Evolutionary conservation across 2,797 vertebrate species (phyloP).

Genomic region (Ctenochaetus hawaiiensis): DNA sequence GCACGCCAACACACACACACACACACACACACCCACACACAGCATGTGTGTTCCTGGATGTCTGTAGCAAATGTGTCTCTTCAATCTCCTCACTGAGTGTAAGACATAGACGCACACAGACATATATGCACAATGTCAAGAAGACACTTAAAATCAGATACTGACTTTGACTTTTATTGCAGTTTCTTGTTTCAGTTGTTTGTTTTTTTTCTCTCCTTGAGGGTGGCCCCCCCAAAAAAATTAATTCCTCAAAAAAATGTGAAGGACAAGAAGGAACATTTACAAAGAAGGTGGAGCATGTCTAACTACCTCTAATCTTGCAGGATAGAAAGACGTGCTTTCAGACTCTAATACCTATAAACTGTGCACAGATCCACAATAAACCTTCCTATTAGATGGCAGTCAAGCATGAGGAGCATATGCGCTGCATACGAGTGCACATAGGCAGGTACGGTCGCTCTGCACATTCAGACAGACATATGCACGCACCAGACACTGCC

Average conservation of each 20-base stretch:
- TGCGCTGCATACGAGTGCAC: slow-evolving; percentile 20
- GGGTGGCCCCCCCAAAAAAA: neutral
- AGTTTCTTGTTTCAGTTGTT: neutral
- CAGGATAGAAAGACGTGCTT: neutral
- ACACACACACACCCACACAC: neutral
- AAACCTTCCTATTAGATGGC: slow-evolving; percentile 10
- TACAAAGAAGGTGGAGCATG: neutral
- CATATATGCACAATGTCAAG: neutral
- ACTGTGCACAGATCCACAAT: slow-evolving; percentile 17
- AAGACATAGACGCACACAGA: neutral
- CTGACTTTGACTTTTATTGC: neutral
- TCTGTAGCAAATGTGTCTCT: slow-evolving; percentile 10
- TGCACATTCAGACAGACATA: slow-evolving; percentile 36
- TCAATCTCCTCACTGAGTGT: slow-evolving; percentile 7
- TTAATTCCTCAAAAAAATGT: neutral
- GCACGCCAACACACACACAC: neutral
- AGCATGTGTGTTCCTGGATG: slow-evolving; percentile 33
- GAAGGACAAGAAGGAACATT: neutral
- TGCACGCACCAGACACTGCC: slow-evolving; percentile 71
- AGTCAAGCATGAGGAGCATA: slow-evolving; percentile 29
- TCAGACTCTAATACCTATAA: neutral
- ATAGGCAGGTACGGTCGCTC: slow-evolving; percentile 34
- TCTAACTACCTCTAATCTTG: neutral
- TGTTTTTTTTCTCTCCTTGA: neutral
- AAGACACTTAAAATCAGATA: neutral